These are phyloP conservation scores for Pyxicephalus adspersus DNA, from an alignment of 2,113 vertebrate genomes.

Conservation along the genomic window DNA sequence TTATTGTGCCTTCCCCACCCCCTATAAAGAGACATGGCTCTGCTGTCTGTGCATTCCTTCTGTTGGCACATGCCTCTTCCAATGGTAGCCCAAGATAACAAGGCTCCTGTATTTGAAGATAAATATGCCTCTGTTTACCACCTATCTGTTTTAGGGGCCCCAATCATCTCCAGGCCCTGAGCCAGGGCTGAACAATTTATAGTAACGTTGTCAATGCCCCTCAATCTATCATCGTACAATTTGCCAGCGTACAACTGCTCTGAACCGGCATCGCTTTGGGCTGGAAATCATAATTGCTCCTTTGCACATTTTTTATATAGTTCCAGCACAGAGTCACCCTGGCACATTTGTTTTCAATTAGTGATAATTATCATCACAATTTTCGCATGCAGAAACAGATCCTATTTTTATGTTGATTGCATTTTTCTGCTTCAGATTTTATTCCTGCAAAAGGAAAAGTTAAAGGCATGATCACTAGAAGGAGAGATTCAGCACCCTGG, in stretches of 20 bases:
- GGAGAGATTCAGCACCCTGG: background rate
- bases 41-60: no score
- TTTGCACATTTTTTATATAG: constrained; percentile 33
- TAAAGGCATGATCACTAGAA: background rate
- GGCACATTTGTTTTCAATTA: constrained; percentile 29
- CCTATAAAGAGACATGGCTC: no score
- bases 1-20: no score
- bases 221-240: constrained; percentile 7
- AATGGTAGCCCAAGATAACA: no score
- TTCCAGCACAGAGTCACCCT: constrained; percentile 1
- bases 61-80: no score
- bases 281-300: constrained; percentile 16
- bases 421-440: constrained; percentile 21
- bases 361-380: constrained; percentile 24
- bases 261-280: constrained; percentile 6
- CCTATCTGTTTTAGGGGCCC: no score
- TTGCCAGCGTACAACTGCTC: background rate
- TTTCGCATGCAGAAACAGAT: background rate
- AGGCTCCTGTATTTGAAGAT: no score
- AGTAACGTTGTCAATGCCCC: background rate
- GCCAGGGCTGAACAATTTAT: no score
- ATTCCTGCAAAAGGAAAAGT: background rate
- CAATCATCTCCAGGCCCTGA: no score
- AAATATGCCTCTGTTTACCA: no score
- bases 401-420: constrained; percentile 1